Conservation (phyloP, 1,140 invertebrate species). For the Brevipalpus yothersi region DNA sequence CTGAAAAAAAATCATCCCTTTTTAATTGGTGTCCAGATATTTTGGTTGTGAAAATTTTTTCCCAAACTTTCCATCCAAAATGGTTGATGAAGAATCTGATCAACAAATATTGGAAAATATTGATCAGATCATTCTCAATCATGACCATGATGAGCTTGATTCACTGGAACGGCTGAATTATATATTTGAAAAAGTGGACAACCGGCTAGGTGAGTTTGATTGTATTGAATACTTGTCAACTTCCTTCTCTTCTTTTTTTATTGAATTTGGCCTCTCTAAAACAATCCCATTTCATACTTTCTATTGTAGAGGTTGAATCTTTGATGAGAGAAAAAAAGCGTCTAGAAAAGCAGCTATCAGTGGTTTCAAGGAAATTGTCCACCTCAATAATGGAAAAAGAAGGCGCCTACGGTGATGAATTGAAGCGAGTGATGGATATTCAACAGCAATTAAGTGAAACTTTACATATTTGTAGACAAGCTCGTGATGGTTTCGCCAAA, state of each 20-base stretch:
- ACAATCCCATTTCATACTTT: background rate
- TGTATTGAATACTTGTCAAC: background rate
- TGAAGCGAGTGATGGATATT: slow-evolving; percentile 49
- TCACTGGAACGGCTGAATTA: background rate
- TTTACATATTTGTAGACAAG: slow-evolving; percentile 38
- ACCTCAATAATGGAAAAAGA: slow-evolving; percentile 73
- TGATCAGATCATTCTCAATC: background rate
- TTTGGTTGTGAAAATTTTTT: no score
- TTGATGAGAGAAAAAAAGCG: slow-evolving; percentile 4
- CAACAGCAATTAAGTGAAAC: slow-evolving; percentile 42
- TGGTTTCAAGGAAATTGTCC: slow-evolving; percentile 69
- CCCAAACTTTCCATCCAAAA: no score
- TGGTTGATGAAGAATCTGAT: background rate
- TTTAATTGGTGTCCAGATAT: no score
- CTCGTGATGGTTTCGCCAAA: slow-evolving; percentile 26
- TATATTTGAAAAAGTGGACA: background rate
- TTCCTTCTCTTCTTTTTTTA: background rate
- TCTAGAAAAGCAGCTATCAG: slow-evolving; percentile 25
- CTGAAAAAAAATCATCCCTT: no score
- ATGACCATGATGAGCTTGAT: background rate
- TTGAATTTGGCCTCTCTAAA: background rate
- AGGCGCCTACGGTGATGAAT: slow-evolving; percentile 51
- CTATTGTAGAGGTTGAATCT: background rate
- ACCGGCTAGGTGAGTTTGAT: background rate
- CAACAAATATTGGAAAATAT: background rate